phyloP scores from a whole-genome alignment of 2,888 invertebrate species.

The Torymus tubicola region DNA sequence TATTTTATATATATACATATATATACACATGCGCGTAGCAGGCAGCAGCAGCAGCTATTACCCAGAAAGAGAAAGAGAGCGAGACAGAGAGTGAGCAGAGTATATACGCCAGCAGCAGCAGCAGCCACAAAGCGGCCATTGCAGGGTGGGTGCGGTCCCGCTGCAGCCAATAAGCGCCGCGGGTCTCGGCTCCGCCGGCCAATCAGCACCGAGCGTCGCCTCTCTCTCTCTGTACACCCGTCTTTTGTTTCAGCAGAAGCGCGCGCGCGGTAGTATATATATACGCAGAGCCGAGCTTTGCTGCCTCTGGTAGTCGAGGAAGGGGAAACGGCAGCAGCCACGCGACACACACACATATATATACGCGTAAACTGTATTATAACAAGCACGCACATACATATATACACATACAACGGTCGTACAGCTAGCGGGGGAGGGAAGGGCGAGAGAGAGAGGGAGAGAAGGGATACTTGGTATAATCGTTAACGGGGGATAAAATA shows the following conservation, averaged over 20 bases:
- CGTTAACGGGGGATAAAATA: conserved; percentile 27
- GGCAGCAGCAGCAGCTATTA: conserved; percentile 56
- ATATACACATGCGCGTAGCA: background rate
- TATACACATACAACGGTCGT: no score
- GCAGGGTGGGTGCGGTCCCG: conserved; percentile 76
- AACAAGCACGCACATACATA: no score
- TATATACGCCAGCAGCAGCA: conserved; percentile 56
- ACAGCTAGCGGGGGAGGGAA: conserved; percentile 15
- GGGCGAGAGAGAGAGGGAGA: background rate
- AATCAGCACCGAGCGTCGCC: conserved; percentile 68
- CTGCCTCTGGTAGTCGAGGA: conserved; percentile 38
- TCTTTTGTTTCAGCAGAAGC: conserved; percentile 72
- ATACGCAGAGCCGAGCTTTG: conserved; percentile 61
- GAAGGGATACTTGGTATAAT: conserved; percentile 6
- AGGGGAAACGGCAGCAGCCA: conserved; percentile 38
- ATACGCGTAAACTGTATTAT: no score
- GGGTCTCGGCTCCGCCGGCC: conserved; percentile 71
- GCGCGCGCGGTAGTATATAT: conserved; percentile 56
- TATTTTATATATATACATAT: background rate
- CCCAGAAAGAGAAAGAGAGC: conserved; percentile 55
- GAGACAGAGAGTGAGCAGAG: conserved; percentile 59
- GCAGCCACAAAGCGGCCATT: conserved; percentile 75
- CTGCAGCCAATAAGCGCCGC: conserved; percentile 74
- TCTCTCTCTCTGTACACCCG: conserved; percentile 60
- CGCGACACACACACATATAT: no score